Percentiles rank a stretch among this genome's conserved stretches.
These are phyloP conservation scores for Parnassius smintheus DNA, from an alignment of 2,888 invertebrate genomes.

Conservation along the genomic window DNA sequence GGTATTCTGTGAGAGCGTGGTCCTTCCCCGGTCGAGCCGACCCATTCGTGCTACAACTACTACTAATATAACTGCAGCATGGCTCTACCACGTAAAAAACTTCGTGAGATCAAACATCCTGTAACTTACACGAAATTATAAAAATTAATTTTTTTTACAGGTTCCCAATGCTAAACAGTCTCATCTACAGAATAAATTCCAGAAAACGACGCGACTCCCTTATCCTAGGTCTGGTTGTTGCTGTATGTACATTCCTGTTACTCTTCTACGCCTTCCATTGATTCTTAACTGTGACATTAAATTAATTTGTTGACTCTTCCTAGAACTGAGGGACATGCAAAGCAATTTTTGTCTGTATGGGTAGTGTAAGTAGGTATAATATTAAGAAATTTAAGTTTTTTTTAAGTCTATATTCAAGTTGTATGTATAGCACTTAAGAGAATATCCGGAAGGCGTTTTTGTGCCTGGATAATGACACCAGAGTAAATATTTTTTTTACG, in stretches of 20 bases:
- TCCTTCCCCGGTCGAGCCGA: too few species aligned
- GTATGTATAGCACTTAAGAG: too few species aligned
- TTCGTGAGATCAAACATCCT: too few species aligned
- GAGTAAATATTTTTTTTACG: too few species aligned
- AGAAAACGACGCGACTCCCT: slow-evolving; percentile 96
- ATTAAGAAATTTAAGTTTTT: slow-evolving; percentile 6
- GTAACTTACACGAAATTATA: too few species aligned
- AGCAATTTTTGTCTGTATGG: slow-evolving; percentile 4
- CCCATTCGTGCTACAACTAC: too few species aligned
- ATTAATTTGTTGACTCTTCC: slow-evolving; percentile 2
- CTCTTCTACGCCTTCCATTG: slow-evolving; percentile 89
- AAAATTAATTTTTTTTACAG: slow-evolving; percentile 37
- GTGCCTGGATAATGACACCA: too few species aligned
- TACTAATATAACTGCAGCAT: too few species aligned
- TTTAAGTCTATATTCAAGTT: too few species aligned
- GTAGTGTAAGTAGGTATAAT: slow-evolving; percentile 12
- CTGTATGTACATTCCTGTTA: slow-evolving; percentile 93
- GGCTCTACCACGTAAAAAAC: too few species aligned
- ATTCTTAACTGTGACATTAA: slow-evolving; percentile 24
- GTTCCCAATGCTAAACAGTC: slow-evolving; percentile 91
- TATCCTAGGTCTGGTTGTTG: slow-evolving; percentile 93
- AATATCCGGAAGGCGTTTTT: too few species aligned
- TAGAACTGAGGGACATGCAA: neutral
- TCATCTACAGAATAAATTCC: slow-evolving; percentile 96
- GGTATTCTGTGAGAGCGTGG: too few species aligned